phyloP scores from a whole-genome alignment of 1,140 invertebrate species.

The Drosophila nasuta region DNA sequence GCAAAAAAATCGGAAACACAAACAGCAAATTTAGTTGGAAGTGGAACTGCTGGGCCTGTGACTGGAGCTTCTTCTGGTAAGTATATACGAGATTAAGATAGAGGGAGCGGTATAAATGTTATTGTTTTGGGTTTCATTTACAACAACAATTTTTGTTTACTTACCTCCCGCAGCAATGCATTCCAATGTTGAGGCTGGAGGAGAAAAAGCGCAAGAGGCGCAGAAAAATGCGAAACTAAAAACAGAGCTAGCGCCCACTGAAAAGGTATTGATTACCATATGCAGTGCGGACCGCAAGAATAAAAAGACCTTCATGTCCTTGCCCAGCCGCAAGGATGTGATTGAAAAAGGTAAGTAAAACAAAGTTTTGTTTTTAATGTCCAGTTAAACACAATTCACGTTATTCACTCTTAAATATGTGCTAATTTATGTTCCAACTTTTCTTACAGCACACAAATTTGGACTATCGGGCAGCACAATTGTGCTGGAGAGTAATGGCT shows the following conservation, averaged over 20 bases:
- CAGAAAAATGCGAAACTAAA: slow-evolving; percentile 44
- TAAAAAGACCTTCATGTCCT: slow-evolving; percentile 75
- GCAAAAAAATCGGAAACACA: slow-evolving; percentile 70
- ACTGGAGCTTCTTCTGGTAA: slow-evolving; percentile 39
- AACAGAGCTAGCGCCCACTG: slow-evolving; percentile 45
- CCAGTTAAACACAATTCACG: no score
- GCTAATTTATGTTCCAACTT: background rate
- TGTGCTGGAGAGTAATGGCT: slow-evolving; percentile 72
- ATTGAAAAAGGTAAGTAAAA: slow-evolving; percentile 66
- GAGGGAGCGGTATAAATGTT: slow-evolving; percentile 12
- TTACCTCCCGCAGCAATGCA: slow-evolving; percentile 51
- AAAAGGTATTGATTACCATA: slow-evolving; percentile 77
- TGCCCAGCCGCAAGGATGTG: slow-evolving; percentile 72
- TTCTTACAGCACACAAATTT: slow-evolving; percentile 63
- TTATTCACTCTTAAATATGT: no score
- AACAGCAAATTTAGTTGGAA: slow-evolving; percentile 28
- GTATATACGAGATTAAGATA: slow-evolving; percentile 10
- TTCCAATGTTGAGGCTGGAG: slow-evolving; percentile 43
- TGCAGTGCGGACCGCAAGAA: slow-evolving; percentile 72
- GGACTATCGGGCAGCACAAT: slow-evolving; percentile 65
- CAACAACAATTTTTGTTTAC: slow-evolving; percentile 4
- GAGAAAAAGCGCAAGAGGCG: slow-evolving; percentile 40
- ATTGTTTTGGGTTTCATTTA: slow-evolving; percentile 3
- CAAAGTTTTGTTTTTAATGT: no score
- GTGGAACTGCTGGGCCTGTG: background rate